A percentile compares a stretch with the other conserved stretches of the same genome.
Evolutionary conservation across 1,140 invertebrate species (phyloP).

Genomic region (Melipona quadrifasciata): DNA sequence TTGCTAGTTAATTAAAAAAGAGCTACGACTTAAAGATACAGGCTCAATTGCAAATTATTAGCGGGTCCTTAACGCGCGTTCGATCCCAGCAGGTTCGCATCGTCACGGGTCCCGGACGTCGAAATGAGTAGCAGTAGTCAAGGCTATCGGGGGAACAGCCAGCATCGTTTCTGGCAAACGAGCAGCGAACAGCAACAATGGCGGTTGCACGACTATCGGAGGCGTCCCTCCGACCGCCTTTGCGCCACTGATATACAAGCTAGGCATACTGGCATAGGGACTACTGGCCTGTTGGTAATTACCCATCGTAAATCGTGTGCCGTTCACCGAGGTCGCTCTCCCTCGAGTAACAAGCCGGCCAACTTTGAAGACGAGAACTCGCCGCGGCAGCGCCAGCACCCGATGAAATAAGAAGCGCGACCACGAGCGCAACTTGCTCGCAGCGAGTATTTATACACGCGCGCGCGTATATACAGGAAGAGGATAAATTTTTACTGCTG

Average conservation of each 20-base stretch:
- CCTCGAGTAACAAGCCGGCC: conserved; percentile 61
- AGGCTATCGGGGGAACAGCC: background rate
- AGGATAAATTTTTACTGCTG: conserved; percentile 16
- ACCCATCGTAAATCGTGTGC: conserved; percentile 68
- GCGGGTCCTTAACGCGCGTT: background rate
- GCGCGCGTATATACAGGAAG: background rate
- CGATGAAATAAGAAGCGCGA: conserved; percentile 18
- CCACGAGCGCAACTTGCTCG: background rate
- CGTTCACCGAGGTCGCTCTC: conserved; percentile 66
- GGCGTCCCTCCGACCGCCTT: conserved; percentile 32
- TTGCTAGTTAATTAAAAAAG: too few species aligned
- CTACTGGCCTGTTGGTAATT: conserved; percentile 64
- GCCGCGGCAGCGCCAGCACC: conserved; percentile 27
- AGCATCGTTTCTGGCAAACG: conserved; percentile 21
- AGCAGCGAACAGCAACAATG: conserved; percentile 48
- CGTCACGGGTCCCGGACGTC: background rate
- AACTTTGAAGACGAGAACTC: conserved; percentile 60
- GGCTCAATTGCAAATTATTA: background rate
- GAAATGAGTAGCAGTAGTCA: conserved; percentile 13
- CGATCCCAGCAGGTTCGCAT: background rate
- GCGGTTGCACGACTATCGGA: conserved; percentile 19
- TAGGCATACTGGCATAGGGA: conserved; percentile 25
- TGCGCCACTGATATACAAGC: conserved; percentile 53
- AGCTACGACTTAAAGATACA: too few species aligned
- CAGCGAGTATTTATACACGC: background rate